Percentiles rank a stretch among this genome's conserved stretches.
phyloP scores from a whole-genome alignment of 2,888 invertebrate genomes.

The Phengaris arion region DNA sequence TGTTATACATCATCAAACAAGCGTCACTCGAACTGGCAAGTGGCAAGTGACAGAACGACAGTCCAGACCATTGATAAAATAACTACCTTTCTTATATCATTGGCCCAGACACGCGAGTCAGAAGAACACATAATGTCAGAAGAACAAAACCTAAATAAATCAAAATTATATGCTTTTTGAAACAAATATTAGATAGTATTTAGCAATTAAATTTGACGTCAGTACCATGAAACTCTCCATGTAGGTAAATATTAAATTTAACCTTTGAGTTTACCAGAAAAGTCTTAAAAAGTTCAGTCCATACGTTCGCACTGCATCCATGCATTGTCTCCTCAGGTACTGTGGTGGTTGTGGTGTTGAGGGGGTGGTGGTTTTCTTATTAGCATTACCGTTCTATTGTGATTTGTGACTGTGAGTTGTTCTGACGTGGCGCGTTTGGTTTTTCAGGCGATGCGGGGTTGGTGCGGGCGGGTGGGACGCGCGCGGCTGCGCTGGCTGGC shows the following conservation, averaged over 20 bases:
- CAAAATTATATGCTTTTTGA: too few species aligned
- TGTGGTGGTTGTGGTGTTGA: too few species aligned
- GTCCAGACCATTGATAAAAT: not conserved
- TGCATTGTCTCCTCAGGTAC: too few species aligned
- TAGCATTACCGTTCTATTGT: not conserved
- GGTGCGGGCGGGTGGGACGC: conserved; percentile 58
- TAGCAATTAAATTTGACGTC: not conserved
- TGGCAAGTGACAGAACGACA: not conserved
- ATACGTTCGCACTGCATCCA: too few species aligned
- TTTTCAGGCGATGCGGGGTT: conserved; percentile 65
- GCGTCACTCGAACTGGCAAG: not conserved
- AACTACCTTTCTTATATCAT: too few species aligned
- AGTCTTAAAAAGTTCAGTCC: too few species aligned
- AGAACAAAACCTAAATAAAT: not conserved
- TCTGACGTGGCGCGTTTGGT: conserved; percentile 29
- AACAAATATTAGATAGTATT: too few species aligned
- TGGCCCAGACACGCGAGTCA: not conserved
- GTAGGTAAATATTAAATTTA: not conserved
- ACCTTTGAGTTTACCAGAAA: too few species aligned
- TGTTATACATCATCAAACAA: not conserved
- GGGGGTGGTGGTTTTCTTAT: too few species aligned
- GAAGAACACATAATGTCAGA: not conserved
- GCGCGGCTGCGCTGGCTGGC: conserved; percentile 64
- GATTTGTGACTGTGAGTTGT: not conserved
- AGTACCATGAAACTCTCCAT: not conserved